Base-by-base conservation (phyloP, 2,797 vertebrate genomes). In the Buceros bicornis region DNA sequence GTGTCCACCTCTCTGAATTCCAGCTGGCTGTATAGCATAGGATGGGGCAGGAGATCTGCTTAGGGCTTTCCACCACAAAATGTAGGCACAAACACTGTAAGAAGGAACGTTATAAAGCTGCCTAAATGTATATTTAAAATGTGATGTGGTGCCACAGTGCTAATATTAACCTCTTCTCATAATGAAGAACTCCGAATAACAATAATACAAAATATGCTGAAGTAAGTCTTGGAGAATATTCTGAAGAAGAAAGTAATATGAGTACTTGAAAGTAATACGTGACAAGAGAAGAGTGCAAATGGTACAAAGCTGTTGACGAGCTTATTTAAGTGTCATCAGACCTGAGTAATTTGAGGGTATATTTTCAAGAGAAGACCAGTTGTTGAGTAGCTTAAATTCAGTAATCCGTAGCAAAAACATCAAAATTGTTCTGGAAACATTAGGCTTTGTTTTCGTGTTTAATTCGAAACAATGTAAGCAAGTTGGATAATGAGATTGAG, bases 391-490 rank as follows among this genome's bases (percentile, higher is more conserved):
- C 17, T 69, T 67, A 89, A 89, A 76, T 57, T 8, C 14, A 31
- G 13, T 33, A 25, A 76, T 56, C 3, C 16, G 5, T 21, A 73
- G 26, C 40, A 93, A 90, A 95, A 43, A 33, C 0, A 13, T 79
- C 81, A 33, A 67, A 79, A 74, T 26, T 72, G 7, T 77, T 57
- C 66, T 76, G 13, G 35, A 67, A 17, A 50, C 19, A 92, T 45
- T 29, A 71, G 35, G 29, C 26, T 82, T 95, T 69, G 17, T 5
- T 77, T 82, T 93, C 90, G 12, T 40, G 19, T 70, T 96, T 89
- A 60, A 81, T 91, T 82, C 82, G 48, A 90, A 88, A 66, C 43
- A 43, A 13, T 43, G 58, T 87, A 94, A 97, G 87, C 79, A 89
- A 90, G n/a, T 19, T 87, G 42, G n/a, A 70, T 93, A 87, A 85